Evolutionary conservation across 2,797 vertebrate genomes (phyloP), one percentile per base, ranked within the genome.

Genomic region (Oceanodroma leucorhoa): DNA sequence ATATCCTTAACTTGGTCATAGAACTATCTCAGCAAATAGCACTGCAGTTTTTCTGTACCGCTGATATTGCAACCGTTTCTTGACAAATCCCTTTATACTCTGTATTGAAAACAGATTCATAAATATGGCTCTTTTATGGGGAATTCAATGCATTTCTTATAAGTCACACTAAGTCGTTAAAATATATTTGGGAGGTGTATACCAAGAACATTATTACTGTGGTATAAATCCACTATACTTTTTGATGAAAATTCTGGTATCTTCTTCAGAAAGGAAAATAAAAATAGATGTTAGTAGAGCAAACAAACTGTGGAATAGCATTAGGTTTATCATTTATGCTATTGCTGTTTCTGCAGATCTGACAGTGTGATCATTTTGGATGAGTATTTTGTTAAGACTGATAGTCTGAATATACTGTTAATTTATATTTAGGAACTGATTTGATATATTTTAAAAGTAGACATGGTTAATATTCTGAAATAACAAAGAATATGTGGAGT

Each of bases 41-140:
- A 53, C 72, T 66, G 79, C 80, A 89, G 79, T 85, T 97, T 95
- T 94, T 96, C 94, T 96, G 92, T 93, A 96, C 85, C 83, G 54
- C 43, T 89, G 93, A 88, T 94, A 86, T 29, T 92, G 90, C 87
- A 90, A 87, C 89, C 96, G 83, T 78, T 96, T 94, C 91, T 96
- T 97, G 94, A 97, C 91, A 98, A 96, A 98, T 95, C 89, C 86
- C 79, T 97, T 97, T 97, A 88, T 94, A 87, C 90, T 86, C 83
- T 70, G 21, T 58, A 82, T 89, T 87, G 94, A 97, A 96, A 96
- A 86, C 69, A 79, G 89, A 92, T 93, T 97, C 92, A 90, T 96
- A 97, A 97, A 95, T 90, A 93, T 41, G 51, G 14, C 40, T 95
- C 64, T 85, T 79, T 95, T 79, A 41, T 67, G 93, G 93, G 40